These are phyloP conservation scores for Liparis tanakae DNA, from an alignment of 2,797 vertebrate species.

Conservation along the genomic window DNA sequence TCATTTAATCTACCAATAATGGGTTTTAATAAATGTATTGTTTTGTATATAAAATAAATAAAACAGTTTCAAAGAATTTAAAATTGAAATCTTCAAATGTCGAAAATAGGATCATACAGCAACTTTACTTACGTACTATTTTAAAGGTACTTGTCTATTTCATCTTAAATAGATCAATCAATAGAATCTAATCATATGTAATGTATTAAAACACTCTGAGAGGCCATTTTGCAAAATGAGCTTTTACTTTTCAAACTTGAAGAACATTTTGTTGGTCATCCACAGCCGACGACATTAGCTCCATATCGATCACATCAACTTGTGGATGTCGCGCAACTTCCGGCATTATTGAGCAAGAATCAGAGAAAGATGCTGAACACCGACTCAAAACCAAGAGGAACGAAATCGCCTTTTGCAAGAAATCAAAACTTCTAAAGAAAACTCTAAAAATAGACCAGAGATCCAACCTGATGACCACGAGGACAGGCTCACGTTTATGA, in stretches of 20 bases:
- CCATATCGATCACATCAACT: not conserved
- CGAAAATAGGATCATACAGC: no score
- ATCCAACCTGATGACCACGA: no score
- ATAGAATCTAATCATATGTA: no score
- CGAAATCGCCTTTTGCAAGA: not conserved
- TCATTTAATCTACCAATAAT: not conserved
- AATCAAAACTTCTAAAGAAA: not conserved
- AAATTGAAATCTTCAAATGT: not conserved
- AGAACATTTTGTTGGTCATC: not conserved
- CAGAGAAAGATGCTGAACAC: not conserved
- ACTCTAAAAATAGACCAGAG: not conserved
- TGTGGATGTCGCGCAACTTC: not conserved
- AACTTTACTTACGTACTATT: no score
- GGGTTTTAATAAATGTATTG: no score
- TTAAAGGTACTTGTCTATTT: no score
- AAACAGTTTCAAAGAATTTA: not conserved
- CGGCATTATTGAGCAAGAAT: not conserved
- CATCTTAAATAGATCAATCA: no score
- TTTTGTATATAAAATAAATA: not conserved
- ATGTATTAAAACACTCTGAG: no score
- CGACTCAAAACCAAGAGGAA: not conserved
- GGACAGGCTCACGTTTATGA: no score
- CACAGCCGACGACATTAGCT: not conserved
- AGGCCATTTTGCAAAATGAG: not conserved
- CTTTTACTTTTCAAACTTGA: no score